Conservation (phyloP, 2,113 vertebrate genomes). For the Hydrochoerus hydrochaeris region DNA sequence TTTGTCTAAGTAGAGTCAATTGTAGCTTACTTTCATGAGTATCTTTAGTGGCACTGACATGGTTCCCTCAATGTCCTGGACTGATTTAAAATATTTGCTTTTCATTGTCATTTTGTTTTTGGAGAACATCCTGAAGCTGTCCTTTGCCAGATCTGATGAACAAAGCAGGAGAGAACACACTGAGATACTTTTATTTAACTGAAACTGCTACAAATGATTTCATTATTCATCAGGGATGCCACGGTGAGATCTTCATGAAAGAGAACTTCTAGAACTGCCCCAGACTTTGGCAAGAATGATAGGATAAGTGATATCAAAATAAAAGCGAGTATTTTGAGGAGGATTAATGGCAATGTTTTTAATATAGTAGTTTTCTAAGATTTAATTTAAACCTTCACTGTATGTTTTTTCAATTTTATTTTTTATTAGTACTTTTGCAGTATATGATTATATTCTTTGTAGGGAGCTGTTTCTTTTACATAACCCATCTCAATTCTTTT, state of each 20-base stretch:
- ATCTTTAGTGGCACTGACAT: background rate
- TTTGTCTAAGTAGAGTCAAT: background rate
- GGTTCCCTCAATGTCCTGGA: background rate
- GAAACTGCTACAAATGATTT: background rate
- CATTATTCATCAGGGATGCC: background rate
- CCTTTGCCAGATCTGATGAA: background rate
- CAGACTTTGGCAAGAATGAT: background rate
- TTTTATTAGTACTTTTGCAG: background rate
- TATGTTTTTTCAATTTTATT: background rate
- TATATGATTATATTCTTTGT: background rate
- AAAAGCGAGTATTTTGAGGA: background rate
- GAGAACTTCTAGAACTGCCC: background rate
- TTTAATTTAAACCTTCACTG: background rate
- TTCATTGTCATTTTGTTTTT: background rate
- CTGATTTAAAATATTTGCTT: background rate
- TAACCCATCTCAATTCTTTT: background rate
- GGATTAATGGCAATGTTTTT: background rate
- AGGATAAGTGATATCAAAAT: no score
- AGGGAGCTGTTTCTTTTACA: background rate
- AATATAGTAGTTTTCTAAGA: background rate
- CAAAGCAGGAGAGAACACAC: background rate
- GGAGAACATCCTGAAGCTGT: background rate
- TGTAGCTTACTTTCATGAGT: background rate
- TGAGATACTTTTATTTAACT: background rate
- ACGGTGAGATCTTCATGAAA: background rate